Conservation (phyloP, 2,797 vertebrate species). For the Gephyroberyx darwinii region DNA sequence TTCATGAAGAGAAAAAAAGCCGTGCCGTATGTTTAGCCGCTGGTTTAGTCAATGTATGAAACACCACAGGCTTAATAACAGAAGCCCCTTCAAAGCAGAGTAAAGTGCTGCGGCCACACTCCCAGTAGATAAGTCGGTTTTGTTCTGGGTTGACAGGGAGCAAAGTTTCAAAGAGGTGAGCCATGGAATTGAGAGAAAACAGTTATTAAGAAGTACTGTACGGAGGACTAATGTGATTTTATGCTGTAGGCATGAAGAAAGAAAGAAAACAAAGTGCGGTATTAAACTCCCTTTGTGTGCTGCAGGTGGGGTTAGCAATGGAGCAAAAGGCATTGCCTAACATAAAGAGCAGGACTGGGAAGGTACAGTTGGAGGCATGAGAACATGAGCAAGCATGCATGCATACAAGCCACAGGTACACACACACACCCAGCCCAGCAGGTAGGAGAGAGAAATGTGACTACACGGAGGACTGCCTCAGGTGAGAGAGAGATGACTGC, state of each 20-base stretch:
- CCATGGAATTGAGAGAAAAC: slow-evolving; percentile 25
- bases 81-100: slow-evolving; percentile 29
- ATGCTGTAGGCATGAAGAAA: slow-evolving; percentile 24
- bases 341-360: slow-evolving; percentile 2
- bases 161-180: slow-evolving; percentile 38
- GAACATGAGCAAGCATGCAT: slow-evolving; percentile 8
- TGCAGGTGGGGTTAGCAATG: slow-evolving; percentile 20
- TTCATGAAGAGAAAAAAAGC: not conserved
- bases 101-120: slow-evolving; percentile 19
- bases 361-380: slow-evolving; percentile 13
- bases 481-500: slow-evolving; percentile 17
- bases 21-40: slow-evolving; percentile 1
- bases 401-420: slow-evolving; percentile 29
- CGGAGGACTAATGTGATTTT: slow-evolving; percentile 25
- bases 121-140: not conserved
- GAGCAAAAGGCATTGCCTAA: slow-evolving; percentile 2
- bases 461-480: slow-evolving; percentile 16
- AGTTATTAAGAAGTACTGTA: slow-evolving; percentile 19
- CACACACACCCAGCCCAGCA: slow-evolving; percentile 43
- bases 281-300: slow-evolving; percentile 30
- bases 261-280: slow-evolving; percentile 25
- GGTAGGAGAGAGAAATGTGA: not conserved
- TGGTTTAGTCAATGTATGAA: slow-evolving; percentile 12
- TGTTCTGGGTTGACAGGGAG: slow-evolving; percentile 19
- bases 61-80: slow-evolving; percentile 23